These are phyloP conservation scores for Lasaia peninsularis DNA, from an alignment of 1,140 invertebrate species.

Conservation along the genomic window DNA sequence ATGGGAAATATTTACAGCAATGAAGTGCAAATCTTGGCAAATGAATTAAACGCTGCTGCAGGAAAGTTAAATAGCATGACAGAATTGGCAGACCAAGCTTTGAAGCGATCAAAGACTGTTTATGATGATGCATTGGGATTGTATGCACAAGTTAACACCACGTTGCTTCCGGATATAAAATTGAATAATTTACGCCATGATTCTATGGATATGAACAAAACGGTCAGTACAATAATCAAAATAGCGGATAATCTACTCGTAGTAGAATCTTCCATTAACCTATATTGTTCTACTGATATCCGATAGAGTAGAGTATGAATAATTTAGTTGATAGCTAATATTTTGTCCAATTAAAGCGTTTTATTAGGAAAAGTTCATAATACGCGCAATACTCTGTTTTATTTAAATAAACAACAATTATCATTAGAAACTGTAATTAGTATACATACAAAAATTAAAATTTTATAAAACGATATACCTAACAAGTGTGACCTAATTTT, in stretches of 20 bases:
- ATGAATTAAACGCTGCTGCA: constrained; percentile 79
- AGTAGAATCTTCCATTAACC: no score
- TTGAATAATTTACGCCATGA: constrained; percentile 82
- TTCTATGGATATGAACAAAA: constrained; percentile 79
- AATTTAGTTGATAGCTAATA: no score
- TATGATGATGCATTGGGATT: constrained; percentile 89
- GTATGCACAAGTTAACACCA: constrained; percentile 85
- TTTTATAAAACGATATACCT: no score
- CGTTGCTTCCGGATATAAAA: constrained; percentile 86
- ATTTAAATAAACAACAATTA: not conserved
- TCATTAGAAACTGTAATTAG: no score
- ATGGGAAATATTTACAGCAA: constrained; percentile 77
- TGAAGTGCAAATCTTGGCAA: constrained; percentile 79
- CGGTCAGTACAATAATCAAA: constrained; percentile 77
- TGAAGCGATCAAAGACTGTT: constrained; percentile 84
- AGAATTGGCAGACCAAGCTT: constrained; percentile 84
- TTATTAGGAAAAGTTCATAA: no score
- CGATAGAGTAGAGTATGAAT: not conserved
- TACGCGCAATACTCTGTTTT: not conserved
- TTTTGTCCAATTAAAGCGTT: no score
- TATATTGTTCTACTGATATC: no score
- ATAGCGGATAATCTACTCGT: no score
- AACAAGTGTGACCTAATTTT: no score
- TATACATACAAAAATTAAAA: no score
- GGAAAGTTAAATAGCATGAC: constrained; percentile 83